Conservation (phyloP, 37 sponge, comb jelly and placozoan genomes). For the Ianthella basta region DNA sequence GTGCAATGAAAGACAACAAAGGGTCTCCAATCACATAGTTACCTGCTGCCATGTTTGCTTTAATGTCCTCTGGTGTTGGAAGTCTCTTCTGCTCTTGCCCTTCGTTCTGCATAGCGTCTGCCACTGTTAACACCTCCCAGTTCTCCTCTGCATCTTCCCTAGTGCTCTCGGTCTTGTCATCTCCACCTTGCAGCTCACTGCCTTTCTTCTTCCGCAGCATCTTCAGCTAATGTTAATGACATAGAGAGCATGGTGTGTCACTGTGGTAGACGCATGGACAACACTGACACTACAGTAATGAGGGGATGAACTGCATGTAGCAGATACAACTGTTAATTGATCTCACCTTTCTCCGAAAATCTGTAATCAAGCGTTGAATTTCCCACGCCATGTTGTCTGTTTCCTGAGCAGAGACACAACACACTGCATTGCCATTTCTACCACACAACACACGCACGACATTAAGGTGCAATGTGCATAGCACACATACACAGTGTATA, state of each 20-base stretch:
- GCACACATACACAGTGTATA: no score
- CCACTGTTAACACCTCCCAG: no score
- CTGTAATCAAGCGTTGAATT: slow-evolving; percentile 70
- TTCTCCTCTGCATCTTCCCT: background rate
- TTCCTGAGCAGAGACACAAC: slow-evolving; percentile 1
- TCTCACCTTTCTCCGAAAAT: slow-evolving; percentile 69
- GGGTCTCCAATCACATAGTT: background rate
- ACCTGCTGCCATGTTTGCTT: slow-evolving; percentile 21
- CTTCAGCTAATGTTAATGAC: slow-evolving; percentile 28
- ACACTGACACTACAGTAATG: slow-evolving; percentile 11
- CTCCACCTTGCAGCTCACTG: background rate
- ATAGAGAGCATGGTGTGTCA: background rate
- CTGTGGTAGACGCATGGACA: background rate
- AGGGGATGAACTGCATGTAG: no score
- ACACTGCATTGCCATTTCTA: background rate
- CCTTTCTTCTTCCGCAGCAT: background rate
- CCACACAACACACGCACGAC: no score
- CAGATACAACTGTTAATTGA: background rate
- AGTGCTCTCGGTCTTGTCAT: background rate
- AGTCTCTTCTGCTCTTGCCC: background rate
- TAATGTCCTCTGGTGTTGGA: background rate
- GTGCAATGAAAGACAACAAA: no score
- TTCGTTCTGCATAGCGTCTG: background rate
- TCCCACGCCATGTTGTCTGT: slow-evolving; percentile 65
- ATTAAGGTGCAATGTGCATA: no score